Percentiles rank a stretch among this genome's conserved stretches.
These are phyloP conservation scores for Plutella xylostella DNA, from an alignment of 2,888 invertebrate species.

Conservation along the genomic window DNA sequence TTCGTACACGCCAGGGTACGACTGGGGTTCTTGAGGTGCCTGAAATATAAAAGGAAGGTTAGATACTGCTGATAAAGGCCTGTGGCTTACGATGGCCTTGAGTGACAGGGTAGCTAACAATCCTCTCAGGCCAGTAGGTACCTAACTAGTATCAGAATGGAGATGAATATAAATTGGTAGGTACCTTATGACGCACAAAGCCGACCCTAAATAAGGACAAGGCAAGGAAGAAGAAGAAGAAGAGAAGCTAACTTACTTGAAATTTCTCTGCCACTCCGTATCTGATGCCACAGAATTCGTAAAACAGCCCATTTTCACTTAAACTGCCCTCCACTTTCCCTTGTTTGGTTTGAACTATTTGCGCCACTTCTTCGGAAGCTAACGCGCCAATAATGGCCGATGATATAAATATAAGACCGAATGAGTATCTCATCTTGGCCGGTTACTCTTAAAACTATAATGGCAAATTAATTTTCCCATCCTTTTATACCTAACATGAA, in stretches of 20 bases:
- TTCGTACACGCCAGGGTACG: conserved; percentile 39
- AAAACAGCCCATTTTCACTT: conserved; percentile 36
- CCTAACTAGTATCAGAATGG: too few species aligned
- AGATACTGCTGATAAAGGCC: too few species aligned
- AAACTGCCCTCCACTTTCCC: conserved; percentile 49
- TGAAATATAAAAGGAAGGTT: conserved; percentile 23
- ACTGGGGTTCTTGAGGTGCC: conserved; percentile 43
- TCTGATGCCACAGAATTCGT: conserved; percentile 49
- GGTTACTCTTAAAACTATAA: conserved; percentile 5
- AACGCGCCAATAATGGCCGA: conserved; percentile 25
- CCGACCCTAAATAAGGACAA: too few species aligned
- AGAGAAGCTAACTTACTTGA: conserved; percentile 50
- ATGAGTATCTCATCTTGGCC: conserved; percentile 14
- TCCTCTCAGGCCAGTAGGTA: too few species aligned
- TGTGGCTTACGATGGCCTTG: background rate
- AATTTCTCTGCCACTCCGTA: conserved; percentile 47
- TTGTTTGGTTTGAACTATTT: conserved; percentile 41
- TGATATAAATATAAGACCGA: conserved; percentile 19
- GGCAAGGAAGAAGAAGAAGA: conserved; percentile 1
- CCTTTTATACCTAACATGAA: background rate
- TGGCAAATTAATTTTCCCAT: background rate
- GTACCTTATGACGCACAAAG: too few species aligned
- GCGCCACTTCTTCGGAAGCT: conserved; percentile 27
- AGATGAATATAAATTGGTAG: too few species aligned
- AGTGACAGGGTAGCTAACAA: too few species aligned